phyloP scores from a whole-genome alignment of 2,113 vertebrate species.

The Pyrgilauda ruficollis region DNA sequence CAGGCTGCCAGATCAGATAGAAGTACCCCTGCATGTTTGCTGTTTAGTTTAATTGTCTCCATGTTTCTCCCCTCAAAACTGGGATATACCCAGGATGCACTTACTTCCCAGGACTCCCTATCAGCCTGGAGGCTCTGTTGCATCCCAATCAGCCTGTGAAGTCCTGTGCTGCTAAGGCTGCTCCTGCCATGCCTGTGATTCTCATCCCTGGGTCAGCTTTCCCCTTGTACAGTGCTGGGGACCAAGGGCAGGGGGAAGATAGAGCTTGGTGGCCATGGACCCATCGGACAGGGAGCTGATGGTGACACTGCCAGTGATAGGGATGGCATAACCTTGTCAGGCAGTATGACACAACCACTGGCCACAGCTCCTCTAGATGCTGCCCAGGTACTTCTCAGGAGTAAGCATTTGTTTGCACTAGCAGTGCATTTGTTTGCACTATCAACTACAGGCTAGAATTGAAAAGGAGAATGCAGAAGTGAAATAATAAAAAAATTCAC shows the following conservation, averaged over 20 bases:
- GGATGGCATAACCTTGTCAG: background rate
- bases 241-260: background rate
- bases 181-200: background rate
- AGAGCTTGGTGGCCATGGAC: accelerated
- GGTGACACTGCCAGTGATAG: background rate
- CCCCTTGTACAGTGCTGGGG: accelerated
- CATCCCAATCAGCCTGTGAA: background rate
- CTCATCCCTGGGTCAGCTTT: background rate
- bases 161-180: background rate
- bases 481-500: background rate
- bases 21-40: background rate
- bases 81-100: background rate
- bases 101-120: background rate
- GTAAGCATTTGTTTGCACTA: background rate
- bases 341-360: background rate
- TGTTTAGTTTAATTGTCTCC: background rate
- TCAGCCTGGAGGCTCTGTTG: background rate
- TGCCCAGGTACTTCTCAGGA: background rate
- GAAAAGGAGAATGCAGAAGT: background rate
- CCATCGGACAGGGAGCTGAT: accelerated
- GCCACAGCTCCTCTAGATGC: background rate
- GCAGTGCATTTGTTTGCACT: background rate
- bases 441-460: background rate
- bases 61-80: background rate
- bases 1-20: background rate